phyloP scores from a whole-genome alignment of 2,797 vertebrate species.

The Streptopelia turtur region DNA sequence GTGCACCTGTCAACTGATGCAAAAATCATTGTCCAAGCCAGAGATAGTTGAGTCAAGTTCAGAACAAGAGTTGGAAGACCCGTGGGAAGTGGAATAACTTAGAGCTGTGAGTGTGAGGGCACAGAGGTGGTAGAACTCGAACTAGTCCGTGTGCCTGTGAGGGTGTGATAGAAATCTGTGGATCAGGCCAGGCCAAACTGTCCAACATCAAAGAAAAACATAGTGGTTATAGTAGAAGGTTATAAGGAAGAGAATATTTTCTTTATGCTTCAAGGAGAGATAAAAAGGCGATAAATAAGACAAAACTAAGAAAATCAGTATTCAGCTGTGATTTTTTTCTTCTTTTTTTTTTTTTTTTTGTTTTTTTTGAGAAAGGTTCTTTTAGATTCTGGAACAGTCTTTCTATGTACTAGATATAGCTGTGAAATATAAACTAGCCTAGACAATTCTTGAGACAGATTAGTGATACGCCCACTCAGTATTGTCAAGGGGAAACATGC shows the following conservation, averaged over 20 bases:
- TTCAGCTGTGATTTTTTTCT: not conserved
- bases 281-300: not conserved
- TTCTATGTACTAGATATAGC: not conserved
- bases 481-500: not conserved
- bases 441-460: not conserved
- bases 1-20: not conserved
- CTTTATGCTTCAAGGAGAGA: not conserved
- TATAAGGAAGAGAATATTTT: not conserved
- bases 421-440: not conserved
- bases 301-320: not conserved
- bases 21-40: not conserved
- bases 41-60: not conserved
- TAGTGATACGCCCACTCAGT: not conserved
- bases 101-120: not conserved
- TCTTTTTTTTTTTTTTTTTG: not conserved
- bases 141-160: not conserved
- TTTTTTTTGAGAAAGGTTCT: not conserved
- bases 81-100: not conserved
- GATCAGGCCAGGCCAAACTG: not conserved
- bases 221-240: not conserved
- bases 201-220: not conserved
- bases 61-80: not conserved
- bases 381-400: not conserved
- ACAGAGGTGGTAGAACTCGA: not conserved
- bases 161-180: not conserved